Evolutionary conservation across 2,888 invertebrate species (phyloP), one percentile per base, ranked within the genome.

Genomic region (Tethea ocularis): DNA sequence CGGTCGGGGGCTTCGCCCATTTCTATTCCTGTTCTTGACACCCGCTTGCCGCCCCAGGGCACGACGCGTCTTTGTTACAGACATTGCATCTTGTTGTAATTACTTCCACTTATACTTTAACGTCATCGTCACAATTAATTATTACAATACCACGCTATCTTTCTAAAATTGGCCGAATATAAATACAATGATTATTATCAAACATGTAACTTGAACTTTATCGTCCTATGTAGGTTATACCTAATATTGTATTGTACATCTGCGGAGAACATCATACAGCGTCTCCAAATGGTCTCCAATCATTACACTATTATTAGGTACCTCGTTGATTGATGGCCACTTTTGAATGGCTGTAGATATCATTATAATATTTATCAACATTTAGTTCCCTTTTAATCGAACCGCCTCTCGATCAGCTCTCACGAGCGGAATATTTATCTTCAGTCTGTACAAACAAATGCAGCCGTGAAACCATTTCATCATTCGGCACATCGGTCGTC

Each of bases 11-110:
- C 66, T 67, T 46, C 69, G 80, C 75, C 70, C 71, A 75, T 72
- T 82, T 87, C 90, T 91, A 91, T 91, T 91, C 85, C 88, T 91
- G 92, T 80, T 76, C 68, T 73, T 91, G 92, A 91, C 91, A 86
- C 82, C 76, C n/a, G n/a, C n/a, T n/a, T n/a, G 77, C 78, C 75
- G 74, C 77, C 75, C 75, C 79, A 66, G 75, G 81, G 80, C 68
- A 67, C 68, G 77, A 71, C 79, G 69, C 75, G 80, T 82, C 85
- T 86, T 88, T 88, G 89, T 87, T 84, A 77, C 79, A 83, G 83
- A 86, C 88, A 83, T 82, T 75, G 72, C 80, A 76, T 75, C 79
- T 82, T 80, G 78, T 78, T 85, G 82, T 89, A 90, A 90, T 91
- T 91, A 88, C 86, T 82, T 81, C 80, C 83, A 86, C 78, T 84